These are phyloP conservation scores for Octopus bimaculoides DNA, from an alignment of 1,140 invertebrate genomes.

Conservation along the genomic window DNA sequence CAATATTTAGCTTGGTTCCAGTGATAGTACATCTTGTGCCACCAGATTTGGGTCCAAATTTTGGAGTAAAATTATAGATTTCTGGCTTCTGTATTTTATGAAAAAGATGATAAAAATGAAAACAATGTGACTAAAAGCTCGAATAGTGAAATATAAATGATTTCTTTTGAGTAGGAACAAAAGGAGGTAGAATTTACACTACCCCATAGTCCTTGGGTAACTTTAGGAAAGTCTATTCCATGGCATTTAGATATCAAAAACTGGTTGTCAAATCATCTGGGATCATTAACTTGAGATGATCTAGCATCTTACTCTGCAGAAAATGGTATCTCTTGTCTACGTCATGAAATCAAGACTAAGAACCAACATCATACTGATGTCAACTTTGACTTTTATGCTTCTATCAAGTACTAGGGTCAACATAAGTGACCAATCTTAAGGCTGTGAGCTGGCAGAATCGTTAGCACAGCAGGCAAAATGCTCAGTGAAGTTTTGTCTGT, in stretches of 20 bases:
- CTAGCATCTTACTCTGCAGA: too few species aligned
- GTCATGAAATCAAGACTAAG: too few species aligned
- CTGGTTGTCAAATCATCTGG: neutral
- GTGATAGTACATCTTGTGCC: constrained; percentile 87
- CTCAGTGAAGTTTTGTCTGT: too few species aligned
- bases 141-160: neutral
- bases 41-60: constrained; percentile 85
- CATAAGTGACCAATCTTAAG: too few species aligned
- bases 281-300: neutral
- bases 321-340: too few species aligned
- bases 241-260: neutral
- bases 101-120: neutral
- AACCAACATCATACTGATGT: too few species aligned
- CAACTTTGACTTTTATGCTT: too few species aligned
- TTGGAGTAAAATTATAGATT: constrained; percentile 77
- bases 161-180: neutral
- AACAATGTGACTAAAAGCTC: neutral
- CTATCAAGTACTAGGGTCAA: too few species aligned
- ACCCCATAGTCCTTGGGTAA: neutral
- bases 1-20: constrained; percentile 90
- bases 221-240: neutral
- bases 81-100: constrained; percentile 45
- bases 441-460: too few species aligned
- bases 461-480: too few species aligned
- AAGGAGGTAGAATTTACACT: neutral